Evolutionary conservation across 2,113 vertebrate species (phyloP).

Genomic region (Abramis brama): DNA sequence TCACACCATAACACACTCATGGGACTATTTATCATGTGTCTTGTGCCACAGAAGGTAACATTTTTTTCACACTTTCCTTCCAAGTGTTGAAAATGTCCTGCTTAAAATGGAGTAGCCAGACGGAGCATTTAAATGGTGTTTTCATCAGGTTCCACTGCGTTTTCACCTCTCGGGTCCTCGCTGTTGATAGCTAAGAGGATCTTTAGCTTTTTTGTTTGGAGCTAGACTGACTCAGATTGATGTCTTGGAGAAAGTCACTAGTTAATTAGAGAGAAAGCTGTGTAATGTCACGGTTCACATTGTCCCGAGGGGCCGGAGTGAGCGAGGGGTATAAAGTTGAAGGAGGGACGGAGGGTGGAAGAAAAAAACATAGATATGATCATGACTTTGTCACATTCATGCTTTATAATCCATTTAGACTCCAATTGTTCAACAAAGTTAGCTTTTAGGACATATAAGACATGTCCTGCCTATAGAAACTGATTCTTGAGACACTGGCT

Average conservation of each 20-base stretch:
- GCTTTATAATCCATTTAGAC: conserved; percentile 4
- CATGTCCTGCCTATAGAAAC: neutral
- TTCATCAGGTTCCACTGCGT: conserved; percentile 65
- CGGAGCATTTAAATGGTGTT: conserved; percentile 68
- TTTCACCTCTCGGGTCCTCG: conserved; percentile 63
- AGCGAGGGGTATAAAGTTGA: conserved; percentile 37
- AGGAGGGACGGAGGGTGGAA: neutral
- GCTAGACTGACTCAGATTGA: conserved; percentile 59
- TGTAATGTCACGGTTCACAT: conserved; percentile 53
- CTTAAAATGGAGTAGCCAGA: conserved; percentile 68
- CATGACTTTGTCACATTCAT: neutral
- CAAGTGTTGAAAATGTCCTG: conserved; percentile 76
- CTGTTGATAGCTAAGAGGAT: conserved; percentile 68
- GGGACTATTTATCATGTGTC: conserved; percentile 70
- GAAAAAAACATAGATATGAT: neutral
- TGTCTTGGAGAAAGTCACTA: conserved; percentile 50
- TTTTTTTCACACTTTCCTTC: conserved; percentile 65
- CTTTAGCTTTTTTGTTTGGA: conserved; percentile 59
- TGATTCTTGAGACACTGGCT: neutral
- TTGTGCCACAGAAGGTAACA: conserved; percentile 59
- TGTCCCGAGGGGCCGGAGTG: conserved; percentile 28
- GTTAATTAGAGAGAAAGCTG: conserved; percentile 63
- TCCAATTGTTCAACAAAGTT: neutral
- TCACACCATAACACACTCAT: conserved; percentile 64
- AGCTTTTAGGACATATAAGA: neutral